Conservation (phyloP, 2,888 invertebrate genomes). For the Papilio demoleus region DNA sequence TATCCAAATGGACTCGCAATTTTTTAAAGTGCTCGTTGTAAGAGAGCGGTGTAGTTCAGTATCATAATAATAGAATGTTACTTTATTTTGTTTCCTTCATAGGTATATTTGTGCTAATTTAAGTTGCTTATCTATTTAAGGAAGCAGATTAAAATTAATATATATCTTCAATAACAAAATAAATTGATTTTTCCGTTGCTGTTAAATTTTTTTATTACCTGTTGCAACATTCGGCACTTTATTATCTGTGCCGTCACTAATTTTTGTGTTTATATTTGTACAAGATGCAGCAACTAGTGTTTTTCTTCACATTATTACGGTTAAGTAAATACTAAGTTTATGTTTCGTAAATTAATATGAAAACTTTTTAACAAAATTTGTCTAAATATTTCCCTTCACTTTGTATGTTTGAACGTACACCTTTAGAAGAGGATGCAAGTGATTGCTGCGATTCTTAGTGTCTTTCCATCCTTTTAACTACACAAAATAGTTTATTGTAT, state of each 20-base stretch:
- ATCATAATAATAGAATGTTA: slow-evolving; percentile 15
- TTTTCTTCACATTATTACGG: neutral
- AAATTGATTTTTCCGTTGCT: neutral
- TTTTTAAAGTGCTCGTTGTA: slow-evolving; percentile 50
- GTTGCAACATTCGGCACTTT: neutral
- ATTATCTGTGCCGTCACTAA: neutral
- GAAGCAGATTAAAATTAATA: neutral
- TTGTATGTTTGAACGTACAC: too few species aligned
- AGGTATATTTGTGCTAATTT: slow-evolving; percentile 25
- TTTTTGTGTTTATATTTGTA: neutral
- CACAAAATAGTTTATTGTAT: too few species aligned
- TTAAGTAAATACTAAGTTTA: neutral
- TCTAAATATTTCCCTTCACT: too few species aligned
- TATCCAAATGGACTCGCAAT: slow-evolving; percentile 54
- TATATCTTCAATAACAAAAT: neutral
- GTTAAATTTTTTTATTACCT: neutral
- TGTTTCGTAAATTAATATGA: neutral
- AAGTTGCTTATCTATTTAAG: neutral
- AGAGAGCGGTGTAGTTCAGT: slow-evolving; percentile 25
- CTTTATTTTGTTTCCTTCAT: slow-evolving; percentile 23
- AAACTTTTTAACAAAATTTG: too few species aligned
- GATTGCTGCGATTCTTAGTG: too few species aligned
- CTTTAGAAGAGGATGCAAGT: too few species aligned
- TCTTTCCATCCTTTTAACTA: too few species aligned
- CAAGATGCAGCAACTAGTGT: neutral